These are phyloP conservation scores for Leptestheria dahalacensis DNA, from an alignment of 1,140 invertebrate genomes.

Conservation along the genomic window DNA sequence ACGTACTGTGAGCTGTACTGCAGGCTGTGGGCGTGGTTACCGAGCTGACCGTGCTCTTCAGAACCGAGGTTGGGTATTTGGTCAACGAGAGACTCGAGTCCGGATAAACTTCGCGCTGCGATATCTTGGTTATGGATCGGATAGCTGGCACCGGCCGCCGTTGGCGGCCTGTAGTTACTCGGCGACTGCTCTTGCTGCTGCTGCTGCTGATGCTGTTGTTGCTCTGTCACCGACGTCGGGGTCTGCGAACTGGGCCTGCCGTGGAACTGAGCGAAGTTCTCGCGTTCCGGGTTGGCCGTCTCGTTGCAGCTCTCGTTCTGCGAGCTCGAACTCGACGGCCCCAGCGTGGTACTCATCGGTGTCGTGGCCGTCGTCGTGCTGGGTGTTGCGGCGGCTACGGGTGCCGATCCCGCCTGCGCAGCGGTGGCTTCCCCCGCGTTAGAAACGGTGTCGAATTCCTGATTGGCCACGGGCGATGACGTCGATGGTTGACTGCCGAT, in stretches of 20 bases:
- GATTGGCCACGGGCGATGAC: not conserved
- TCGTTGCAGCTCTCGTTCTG: not conserved
- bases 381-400: slow-evolving; percentile 22
- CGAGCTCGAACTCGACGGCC: not conserved
- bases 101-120: slow-evolving; percentile 69
- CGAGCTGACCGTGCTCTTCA: slow-evolving; percentile 28
- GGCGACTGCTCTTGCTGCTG: slow-evolving; percentile 21
- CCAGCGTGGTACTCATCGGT: not conserved
- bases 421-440: not conserved
- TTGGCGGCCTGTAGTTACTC: not conserved
- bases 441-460: not conserved
- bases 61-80: slow-evolving; percentile 77
- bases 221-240: slow-evolving; percentile 17
- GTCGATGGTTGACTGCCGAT: not conserved
- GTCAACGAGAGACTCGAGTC: slow-evolving; percentile 72
- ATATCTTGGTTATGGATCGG: slow-evolving; percentile 42
- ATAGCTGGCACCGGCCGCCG: not conserved
- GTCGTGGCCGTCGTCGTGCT: slow-evolving; percentile 13
- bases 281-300: not conserved
- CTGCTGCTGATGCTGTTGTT: slow-evolving; percentile 17
- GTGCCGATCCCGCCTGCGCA: not conserved
- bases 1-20: slow-evolving; percentile 8
- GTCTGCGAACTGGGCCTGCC: slow-evolving; percentile 25
- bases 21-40: slow-evolving; percentile 17
- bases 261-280: not conserved